A percentile compares a stretch with the other conserved stretches of the same genome.
These are phyloP conservation scores for Smittia aterrima DNA, from an alignment of 2,888 invertebrate genomes.

Conservation along the genomic window DNA sequence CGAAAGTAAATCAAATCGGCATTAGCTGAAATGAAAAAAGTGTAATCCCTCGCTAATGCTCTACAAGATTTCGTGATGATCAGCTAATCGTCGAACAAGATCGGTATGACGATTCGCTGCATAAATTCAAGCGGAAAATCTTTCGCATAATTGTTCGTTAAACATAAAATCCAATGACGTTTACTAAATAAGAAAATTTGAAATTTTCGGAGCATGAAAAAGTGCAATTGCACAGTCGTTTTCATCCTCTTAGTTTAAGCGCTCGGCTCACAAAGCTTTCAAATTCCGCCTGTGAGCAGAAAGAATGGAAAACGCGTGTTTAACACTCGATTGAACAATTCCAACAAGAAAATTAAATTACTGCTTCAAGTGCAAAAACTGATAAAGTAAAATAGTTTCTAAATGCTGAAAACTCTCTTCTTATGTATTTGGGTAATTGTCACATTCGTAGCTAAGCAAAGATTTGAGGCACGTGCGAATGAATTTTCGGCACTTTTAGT, in stretches of 20 bases:
- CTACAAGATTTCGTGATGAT: too few relatives aligned
- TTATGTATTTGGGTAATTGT: slow-evolving; percentile 1
- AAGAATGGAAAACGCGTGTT: slow-evolving; percentile 22
- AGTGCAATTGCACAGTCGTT: neutral
- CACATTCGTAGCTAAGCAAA: slow-evolving; percentile 15
- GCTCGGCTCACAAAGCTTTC: neutral
- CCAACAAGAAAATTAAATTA: neutral
- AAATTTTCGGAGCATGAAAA: neutral
- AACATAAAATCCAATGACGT: too few relatives aligned
- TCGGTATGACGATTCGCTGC: too few relatives aligned
- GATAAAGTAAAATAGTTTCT: slow-evolving; percentile 28
- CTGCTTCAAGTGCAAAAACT: neutral
- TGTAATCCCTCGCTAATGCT: too few relatives aligned
- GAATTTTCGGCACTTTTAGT: neutral
- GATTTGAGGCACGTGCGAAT: slow-evolving; percentile 14
- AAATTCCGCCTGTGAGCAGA: neutral
- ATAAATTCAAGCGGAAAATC: too few relatives aligned
- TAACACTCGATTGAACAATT: slow-evolving; percentile 26
- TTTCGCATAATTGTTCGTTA: too few relatives aligned
- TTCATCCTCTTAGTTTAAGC: neutral
- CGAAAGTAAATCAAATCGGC: too few relatives aligned
- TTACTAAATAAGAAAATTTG: too few relatives aligned
- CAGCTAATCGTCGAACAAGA: too few relatives aligned
- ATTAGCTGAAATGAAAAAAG: too few relatives aligned
- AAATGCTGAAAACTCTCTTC: neutral